phyloP scores from a whole-genome alignment of 2,113 vertebrate species.

The Melanocharis versteri region DNA sequence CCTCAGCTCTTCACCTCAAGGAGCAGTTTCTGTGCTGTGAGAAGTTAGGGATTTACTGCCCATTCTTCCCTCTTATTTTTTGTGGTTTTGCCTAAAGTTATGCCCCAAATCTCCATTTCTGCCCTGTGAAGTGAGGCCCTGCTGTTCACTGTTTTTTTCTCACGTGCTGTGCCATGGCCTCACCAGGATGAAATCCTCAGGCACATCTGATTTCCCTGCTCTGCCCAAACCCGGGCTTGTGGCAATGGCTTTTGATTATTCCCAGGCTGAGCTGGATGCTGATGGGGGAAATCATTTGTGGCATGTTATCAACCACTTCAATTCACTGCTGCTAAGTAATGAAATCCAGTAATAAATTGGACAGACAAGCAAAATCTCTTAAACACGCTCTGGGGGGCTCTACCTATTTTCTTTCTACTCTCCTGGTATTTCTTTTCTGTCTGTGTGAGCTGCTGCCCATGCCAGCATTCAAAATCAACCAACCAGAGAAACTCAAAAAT shows the following conservation, averaged over 20 bases:
- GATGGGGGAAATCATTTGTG: conserved; percentile 15
- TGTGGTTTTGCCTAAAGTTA: neutral
- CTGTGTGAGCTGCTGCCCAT: neutral
- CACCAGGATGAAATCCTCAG: neutral
- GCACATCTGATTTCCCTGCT: neutral
- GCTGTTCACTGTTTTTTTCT: neutral
- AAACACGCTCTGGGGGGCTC: neutral
- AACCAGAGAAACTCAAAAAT: neutral
- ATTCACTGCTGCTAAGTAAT: conserved; percentile 33
- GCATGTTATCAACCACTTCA: conserved; percentile 14
- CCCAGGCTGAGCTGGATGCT: neutral
- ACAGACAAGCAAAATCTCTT: conserved; percentile 33
- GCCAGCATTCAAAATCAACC: conserved; percentile 4
- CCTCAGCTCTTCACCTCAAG: neutral
- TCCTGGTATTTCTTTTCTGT: neutral
- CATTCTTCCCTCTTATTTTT: neutral
- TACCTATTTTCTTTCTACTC: conserved; percentile 17
- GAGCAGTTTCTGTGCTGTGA: neutral
- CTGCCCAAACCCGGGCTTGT: neutral
- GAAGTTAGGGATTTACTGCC: too few species aligned
- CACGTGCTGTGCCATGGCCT: neutral
- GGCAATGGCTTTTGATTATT: neutral
- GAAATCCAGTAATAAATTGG: conserved; percentile 41
- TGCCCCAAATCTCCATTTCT: neutral
- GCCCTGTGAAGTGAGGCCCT: neutral